Evolutionary conservation across 2,797 vertebrate genomes (phyloP).

Genomic region (Synanceia verrucosa): DNA sequence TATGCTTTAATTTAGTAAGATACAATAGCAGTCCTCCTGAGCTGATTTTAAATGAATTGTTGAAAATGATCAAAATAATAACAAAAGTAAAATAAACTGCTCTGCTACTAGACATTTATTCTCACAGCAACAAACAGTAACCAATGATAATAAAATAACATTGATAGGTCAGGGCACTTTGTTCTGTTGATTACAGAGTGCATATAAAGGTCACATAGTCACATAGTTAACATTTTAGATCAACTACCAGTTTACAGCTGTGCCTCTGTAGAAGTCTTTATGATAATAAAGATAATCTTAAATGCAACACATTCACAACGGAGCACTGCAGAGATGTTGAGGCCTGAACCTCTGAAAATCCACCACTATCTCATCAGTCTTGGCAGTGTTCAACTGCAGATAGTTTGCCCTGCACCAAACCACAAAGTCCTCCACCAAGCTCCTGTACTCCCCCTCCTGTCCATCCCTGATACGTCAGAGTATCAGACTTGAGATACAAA

Average conservation of each 20-base stretch:
- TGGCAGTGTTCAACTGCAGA: too few relatives aligned
- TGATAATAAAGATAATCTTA: not conserved
- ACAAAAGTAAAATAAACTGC: constrained; percentile 3
- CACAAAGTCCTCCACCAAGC: too few relatives aligned
- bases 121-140: not conserved
- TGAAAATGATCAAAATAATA: not conserved
- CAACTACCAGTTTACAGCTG: constrained; percentile 10
- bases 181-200: constrained; percentile 45
- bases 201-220: constrained; percentile 22
- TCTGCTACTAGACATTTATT: not conserved
- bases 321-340: not conserved
- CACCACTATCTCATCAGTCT: too few relatives aligned
- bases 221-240: constrained; percentile 41
- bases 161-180: constrained; percentile 51
- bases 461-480: too few relatives aligned
- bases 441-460: too few relatives aligned
- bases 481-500: too few relatives aligned
- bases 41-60: not conserved
- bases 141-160: constrained; percentile 20
- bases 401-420: too few relatives aligned
- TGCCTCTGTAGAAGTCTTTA: not conserved
- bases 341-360: too few relatives aligned
- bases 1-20: not conserved
- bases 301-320: not conserved
- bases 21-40: not conserved